Evolutionary conservation across 2,113 vertebrate species (phyloP).

Genomic region (Orcinus orca): DNA sequence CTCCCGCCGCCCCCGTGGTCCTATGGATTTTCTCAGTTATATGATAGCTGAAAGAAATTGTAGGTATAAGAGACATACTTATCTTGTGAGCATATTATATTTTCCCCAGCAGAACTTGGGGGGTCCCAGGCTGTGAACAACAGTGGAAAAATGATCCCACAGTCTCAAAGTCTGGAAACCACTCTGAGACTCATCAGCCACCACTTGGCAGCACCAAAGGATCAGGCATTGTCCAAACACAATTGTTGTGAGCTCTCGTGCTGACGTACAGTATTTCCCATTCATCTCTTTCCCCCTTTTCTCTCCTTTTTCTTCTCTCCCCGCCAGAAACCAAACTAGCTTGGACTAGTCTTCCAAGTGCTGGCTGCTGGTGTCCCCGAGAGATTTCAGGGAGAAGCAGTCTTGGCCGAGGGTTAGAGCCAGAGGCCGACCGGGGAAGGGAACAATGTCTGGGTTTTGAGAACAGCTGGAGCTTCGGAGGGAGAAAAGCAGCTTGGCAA

Average conservation of each 20-base stretch:
- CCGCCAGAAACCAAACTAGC: neutral
- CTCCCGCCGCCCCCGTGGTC: neutral
- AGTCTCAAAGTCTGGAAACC: neutral
- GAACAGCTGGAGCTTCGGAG: neutral
- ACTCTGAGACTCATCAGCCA: neutral
- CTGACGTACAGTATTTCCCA: neutral
- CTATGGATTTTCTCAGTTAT: neutral
- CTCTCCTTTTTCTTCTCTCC: neutral
- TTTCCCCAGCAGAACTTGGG: neutral
- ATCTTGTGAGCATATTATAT: neutral
- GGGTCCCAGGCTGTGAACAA: neutral
- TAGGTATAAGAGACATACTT: neutral
- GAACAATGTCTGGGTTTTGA: conserved; percentile 55
- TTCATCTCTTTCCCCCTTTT: neutral
- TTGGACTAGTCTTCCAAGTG: conserved; percentile 6
- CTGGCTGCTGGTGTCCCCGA: neutral
- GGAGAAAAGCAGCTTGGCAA: conserved; percentile 29
- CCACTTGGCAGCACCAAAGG: neutral
- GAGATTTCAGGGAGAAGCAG: conserved; percentile 42
- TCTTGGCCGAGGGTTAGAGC: conserved; percentile 22
- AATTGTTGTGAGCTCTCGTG: neutral
- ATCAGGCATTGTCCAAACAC: neutral
- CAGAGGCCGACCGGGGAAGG: neutral
- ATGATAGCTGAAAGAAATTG: neutral
- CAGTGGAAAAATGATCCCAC: neutral